Percentiles rank a stretch among this genome's conserved stretches.
These are phyloP conservation scores for Tholera decimalis DNA, from an alignment of 2,888 invertebrate genomes.

Conservation along the genomic window DNA sequence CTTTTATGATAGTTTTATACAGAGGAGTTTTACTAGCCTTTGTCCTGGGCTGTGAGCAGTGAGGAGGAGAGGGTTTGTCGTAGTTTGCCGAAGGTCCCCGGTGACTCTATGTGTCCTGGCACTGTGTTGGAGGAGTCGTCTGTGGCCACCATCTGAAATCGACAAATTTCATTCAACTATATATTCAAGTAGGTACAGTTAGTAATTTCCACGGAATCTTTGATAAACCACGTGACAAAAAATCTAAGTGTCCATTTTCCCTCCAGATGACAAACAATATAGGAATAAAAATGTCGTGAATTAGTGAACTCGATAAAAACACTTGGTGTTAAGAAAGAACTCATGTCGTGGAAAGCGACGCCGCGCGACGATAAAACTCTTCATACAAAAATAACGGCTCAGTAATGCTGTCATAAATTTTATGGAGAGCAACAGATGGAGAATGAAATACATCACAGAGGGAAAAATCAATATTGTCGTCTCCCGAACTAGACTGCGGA, in stretches of 20 bases:
- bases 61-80: constrained; percentile 96
- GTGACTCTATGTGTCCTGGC: constrained; percentile 92
- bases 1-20: constrained; percentile 17
- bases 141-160: constrained; percentile 95
- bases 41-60: constrained; percentile 96
- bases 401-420: constrained; percentile 90
- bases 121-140: constrained; percentile 93
- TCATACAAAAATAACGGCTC: constrained; percentile 89
- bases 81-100: constrained; percentile 96
- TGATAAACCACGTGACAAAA: background rate
- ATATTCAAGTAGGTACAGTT: background rate
- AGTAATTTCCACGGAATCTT: background rate
- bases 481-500: constrained; percentile 79
- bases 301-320: constrained; percentile 77
- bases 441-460: constrained; percentile 86
- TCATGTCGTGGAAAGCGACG: constrained; percentile 79
- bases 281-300: constrained; percentile 67
- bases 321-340: constrained; percentile 75
- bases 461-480: constrained; percentile 88
- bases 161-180: constrained; percentile 35
- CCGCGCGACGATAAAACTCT: constrained; percentile 84
- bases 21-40: constrained; percentile 93
- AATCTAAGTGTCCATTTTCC: constrained; percentile 31
- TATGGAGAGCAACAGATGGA: constrained; percentile 91
- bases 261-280: constrained; percentile 51